phyloP scores from a whole-genome alignment of 2,797 vertebrate species.

The Clamator glandarius region DNA sequence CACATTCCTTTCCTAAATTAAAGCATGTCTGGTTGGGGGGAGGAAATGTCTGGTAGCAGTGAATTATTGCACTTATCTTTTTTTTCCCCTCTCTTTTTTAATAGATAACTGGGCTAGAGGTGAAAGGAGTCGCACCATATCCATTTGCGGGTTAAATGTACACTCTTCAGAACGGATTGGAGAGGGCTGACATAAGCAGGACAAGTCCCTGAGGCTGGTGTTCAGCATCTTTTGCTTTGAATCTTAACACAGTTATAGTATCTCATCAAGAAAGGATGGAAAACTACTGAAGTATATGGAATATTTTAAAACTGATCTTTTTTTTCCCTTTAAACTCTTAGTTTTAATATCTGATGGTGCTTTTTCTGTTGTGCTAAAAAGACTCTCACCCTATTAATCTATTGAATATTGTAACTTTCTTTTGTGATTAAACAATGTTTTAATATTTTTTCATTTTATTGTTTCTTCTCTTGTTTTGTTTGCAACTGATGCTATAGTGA shows the following conservation, averaged over 20 bases:
- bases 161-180: neutral
- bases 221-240: neutral
- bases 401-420: neutral
- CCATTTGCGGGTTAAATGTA: slow-evolving; percentile 74
- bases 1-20: neutral
- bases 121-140: slow-evolving; percentile 79
- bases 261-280: neutral
- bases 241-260: neutral
- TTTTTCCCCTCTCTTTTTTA: slow-evolving; percentile 6
- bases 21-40: neutral
- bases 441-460: neutral
- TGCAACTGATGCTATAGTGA: neutral
- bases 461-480: neutral
- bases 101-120: slow-evolving; percentile 83
- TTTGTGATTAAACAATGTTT: slow-evolving; percentile 25
- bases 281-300: neutral
- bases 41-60: neutral
- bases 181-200: neutral
- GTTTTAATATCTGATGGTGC: neutral
- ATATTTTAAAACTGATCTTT: neutral
- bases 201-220: neutral
- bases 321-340: neutral
- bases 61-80: neutral
- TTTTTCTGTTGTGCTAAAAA: neutral
- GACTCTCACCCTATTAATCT: neutral